Evolutionary conservation across 92 coral and sea anemone genomes (phyloP), one percentile per base, ranked within the genome.

Genomic region (Nematostella vectensis): DNA sequence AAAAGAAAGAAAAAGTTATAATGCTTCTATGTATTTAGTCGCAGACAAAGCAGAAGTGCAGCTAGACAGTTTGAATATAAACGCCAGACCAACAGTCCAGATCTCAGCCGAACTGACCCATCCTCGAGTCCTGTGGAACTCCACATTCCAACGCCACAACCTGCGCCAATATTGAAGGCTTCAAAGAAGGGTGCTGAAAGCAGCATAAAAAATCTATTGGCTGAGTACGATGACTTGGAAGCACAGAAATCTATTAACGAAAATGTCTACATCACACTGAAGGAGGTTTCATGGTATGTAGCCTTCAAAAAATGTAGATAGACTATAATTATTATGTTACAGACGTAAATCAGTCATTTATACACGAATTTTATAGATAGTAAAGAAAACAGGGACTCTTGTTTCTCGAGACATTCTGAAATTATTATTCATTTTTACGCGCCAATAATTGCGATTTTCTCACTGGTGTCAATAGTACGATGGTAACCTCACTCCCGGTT

Each of bases 271-370:
- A 55, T 66, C 11, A 55, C 43, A 21, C 20, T 66, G 31, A 59
- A 66, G 47, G 62, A 66, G 55, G 30, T 66, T 0, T 54, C 72
- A 6, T 66, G 72, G 72, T 66, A 31, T 16, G 72, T 43, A 33
- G n/a, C n/a, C n/a, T n/a, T n/a, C n/a, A n/a, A n/a, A n/a, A n/a
- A n/a, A n/a, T n/a, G n/a, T n/a, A n/a, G n/a, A n/a, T n/a, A n/a
- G n/a, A n/a, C n/a, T n/a, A n/a, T n/a, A n/a, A n/a, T n/a, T n/a
- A n/a, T n/a, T n/a, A n/a, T n/a, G n/a, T n/a, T n/a, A n/a, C n/a
- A n/a, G n/a, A n/a, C n/a, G n/a, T n/a, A n/a, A n/a, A n/a, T n/a
- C n/a, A n/a, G n/a, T n/a, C n/a, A n/a, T n/a, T n/a, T n/a, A n/a
- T n/a, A n/a, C n/a, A n/a, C n/a, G n/a, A n/a, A n/a, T n/a, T n/a